Evolutionary conservation across 2,888 invertebrate species (phyloP).

Genomic region (Pristionchus arcanus): DNA sequence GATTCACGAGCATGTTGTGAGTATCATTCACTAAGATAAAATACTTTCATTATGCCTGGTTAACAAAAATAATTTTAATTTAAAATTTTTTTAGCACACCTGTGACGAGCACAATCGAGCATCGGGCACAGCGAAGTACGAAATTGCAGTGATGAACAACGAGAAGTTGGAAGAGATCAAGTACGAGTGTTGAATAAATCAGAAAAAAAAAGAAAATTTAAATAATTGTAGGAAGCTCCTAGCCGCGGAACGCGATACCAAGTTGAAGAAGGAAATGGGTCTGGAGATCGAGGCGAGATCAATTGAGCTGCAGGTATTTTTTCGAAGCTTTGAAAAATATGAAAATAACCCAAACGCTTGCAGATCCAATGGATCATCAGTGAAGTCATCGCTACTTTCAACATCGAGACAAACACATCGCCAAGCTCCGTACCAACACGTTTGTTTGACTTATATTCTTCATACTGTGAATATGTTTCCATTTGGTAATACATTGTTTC

Average conservation of each 20-base stretch:
- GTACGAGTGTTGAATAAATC: not conserved
- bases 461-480: no score
- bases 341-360: not conserved
- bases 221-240: conserved; percentile 59
- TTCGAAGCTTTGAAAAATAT: not conserved
- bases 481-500: not conserved
- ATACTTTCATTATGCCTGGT: not conserved
- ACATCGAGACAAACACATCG: conserved; percentile 68
- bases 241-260: conserved; percentile 62
- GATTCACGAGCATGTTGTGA: conserved; percentile 62
- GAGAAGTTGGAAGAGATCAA: conserved; percentile 68
- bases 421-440: conserved; percentile 64
- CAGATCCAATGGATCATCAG: conserved; percentile 77
- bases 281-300: conserved; percentile 68
- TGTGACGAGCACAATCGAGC: conserved; percentile 74
- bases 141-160: conserved; percentile 63
- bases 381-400: conserved; percentile 69
- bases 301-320: conserved; percentile 59
- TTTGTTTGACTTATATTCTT: conserved; percentile 58
- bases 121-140: conserved; percentile 66
- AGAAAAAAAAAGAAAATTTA: not conserved
- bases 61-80: not conserved
- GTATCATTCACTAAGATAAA: no score
- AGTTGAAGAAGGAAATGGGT: conserved; percentile 68
- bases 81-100: conserved; percentile 63